phyloP scores from a whole-genome alignment of 2,888 invertebrate genomes.

The Acrocyrtus sp. region DNA sequence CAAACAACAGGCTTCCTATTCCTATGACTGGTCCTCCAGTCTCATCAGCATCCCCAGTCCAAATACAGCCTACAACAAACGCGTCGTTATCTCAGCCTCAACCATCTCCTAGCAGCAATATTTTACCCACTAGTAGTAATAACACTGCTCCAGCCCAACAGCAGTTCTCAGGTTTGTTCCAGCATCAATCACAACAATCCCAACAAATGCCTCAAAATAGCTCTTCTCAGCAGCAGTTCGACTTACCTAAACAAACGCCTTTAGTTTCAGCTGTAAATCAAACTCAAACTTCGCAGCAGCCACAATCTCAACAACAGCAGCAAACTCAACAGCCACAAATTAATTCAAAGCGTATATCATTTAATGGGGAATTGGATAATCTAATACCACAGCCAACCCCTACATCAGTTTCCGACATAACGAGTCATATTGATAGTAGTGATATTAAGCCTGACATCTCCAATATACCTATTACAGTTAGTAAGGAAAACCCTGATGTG shows the following conservation, averaged over 20 bases:
- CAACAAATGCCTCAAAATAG: slow-evolving; percentile 41
- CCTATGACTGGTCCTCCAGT: slow-evolving; percentile 45
- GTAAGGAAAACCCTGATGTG: slow-evolving; percentile 29
- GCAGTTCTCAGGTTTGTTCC: slow-evolving; percentile 36
- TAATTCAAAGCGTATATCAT: slow-evolving; percentile 53
- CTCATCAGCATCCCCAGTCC: slow-evolving; percentile 39
- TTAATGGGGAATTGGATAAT: slow-evolving; percentile 60
- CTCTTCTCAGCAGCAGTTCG: slow-evolving; percentile 65
- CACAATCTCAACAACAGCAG: background rate
- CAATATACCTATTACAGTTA: slow-evolving; percentile 50
- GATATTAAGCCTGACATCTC: slow-evolving; percentile 61
- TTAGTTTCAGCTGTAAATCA: slow-evolving; percentile 65
- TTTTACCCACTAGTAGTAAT: slow-evolving; percentile 30
- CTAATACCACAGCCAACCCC: slow-evolving; percentile 54
- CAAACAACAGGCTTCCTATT: slow-evolving; percentile 43
- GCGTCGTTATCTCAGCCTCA: slow-evolving; percentile 63
- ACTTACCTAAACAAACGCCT: slow-evolving; percentile 59
- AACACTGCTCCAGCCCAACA: slow-evolving; percentile 43
- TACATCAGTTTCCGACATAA: slow-evolving; percentile 55
- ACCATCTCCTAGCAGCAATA: slow-evolving; percentile 63
- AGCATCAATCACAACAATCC: slow-evolving; percentile 33
- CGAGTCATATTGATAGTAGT: slow-evolving; percentile 51
- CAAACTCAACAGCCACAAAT: slow-evolving; percentile 45
- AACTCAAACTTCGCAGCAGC: slow-evolving; percentile 69
- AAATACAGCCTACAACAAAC: slow-evolving; percentile 24